Conservation (phyloP, 2,113 vertebrate species). For the Sphaerodactylus townsendi region DNA sequence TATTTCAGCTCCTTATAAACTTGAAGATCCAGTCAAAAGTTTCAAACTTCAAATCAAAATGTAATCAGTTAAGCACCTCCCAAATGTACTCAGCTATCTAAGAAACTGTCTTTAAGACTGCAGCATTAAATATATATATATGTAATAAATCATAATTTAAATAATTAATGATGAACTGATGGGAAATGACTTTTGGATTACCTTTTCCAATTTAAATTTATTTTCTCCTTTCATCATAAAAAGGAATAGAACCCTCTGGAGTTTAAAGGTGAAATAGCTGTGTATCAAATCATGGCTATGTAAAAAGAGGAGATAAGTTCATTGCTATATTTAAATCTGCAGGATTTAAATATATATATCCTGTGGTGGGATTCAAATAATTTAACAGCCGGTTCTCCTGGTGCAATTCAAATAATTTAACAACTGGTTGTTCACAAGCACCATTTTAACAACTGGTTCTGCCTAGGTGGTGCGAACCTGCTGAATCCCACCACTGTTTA, state of each 20-base stretch:
- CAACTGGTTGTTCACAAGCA: no score
- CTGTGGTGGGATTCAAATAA: no score
- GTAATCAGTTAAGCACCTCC: neutral
- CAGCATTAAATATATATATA: neutral
- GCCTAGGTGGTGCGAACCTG: no score
- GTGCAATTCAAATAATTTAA: no score
- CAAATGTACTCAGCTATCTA: neutral
- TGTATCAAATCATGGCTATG: neutral
- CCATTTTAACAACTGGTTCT: no score
- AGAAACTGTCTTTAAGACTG: neutral
- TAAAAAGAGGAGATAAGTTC: neutral
- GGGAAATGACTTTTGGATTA: neutral
- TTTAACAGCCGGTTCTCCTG: no score
- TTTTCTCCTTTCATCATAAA: neutral
- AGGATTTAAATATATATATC: neutral
- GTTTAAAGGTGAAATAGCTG: neutral
- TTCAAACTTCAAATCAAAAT: neutral
- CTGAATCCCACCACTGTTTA: no score
- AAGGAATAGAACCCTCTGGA: neutral
- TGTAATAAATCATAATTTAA: neutral
- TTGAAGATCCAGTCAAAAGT: no score
- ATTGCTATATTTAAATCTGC: neutral
- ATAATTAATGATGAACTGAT: neutral
- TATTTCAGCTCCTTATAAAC: no score
- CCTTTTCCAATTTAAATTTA: neutral